These are phyloP conservation scores for Ctenopoma kingsleyae DNA, from an alignment of 2,797 vertebrate species.

Conservation along the genomic window DNA sequence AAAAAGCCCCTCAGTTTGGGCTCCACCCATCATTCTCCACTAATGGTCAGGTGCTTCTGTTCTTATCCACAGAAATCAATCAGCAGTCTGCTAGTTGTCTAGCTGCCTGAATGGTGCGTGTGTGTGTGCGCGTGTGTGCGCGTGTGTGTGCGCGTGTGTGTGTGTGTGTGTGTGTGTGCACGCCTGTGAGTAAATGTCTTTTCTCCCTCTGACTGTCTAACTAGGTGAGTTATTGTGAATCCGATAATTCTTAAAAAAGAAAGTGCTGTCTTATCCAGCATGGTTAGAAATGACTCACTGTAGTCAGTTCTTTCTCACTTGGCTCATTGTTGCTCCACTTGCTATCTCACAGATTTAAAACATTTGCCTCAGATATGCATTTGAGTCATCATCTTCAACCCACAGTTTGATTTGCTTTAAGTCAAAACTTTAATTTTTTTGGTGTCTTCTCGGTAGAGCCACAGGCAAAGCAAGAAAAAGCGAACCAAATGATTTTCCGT, in stretches of 20 bases:
- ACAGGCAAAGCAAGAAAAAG: background rate
- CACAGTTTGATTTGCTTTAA: slow-evolving; percentile 14
- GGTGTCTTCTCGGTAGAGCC: slow-evolving; percentile 39
- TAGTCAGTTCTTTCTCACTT: slow-evolving; percentile 31
- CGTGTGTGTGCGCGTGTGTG: slow-evolving; percentile 24
- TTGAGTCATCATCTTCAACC: slow-evolving; percentile 55
- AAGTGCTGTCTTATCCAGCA: slow-evolving; percentile 18
- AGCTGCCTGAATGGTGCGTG: slow-evolving; percentile 28
- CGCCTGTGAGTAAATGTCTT: slow-evolving; percentile 6
- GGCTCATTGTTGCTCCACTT: slow-evolving; percentile 14
- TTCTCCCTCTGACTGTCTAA: slow-evolving; percentile 36
- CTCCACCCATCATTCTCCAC: slow-evolving; percentile 49
- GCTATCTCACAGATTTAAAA: slow-evolving; percentile 29
- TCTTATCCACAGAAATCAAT: slow-evolving; percentile 67
- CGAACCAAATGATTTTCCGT: slow-evolving; percentile 1
- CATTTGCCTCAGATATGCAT: background rate
- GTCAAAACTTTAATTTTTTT: slow-evolving; percentile 19
- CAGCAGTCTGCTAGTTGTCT: slow-evolving; percentile 70
- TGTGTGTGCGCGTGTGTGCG: slow-evolving; percentile 20
- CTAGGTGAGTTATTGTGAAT: slow-evolving; percentile 50
- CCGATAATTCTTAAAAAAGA: slow-evolving; percentile 43
- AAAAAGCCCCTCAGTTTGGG: slow-evolving; percentile 58
- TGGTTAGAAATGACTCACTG: slow-evolving; percentile 53
- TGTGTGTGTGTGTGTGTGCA: slow-evolving; percentile 20
- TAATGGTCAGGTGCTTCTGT: slow-evolving; percentile 73